Evolutionary conservation across 2,888 invertebrate genomes (phyloP), one percentile per base, ranked within the genome.

Genomic region (Polydrusus tereticollis): DNA sequence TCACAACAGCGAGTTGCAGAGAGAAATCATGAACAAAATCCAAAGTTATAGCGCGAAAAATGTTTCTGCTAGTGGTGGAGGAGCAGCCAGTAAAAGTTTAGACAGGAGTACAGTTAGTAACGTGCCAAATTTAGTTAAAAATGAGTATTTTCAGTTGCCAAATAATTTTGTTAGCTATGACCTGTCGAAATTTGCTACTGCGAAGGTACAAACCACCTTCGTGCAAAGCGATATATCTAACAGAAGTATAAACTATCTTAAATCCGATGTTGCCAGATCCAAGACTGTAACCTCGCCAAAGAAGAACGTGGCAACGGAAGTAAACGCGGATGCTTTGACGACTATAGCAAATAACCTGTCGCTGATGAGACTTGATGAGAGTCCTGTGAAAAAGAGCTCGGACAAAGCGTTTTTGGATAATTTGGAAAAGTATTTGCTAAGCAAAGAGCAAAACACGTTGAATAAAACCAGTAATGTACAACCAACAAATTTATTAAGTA

Each of bases 391-490:
- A n/a, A 74, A 76, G 10, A 66, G 65, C 14, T 60, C 73, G 12
- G 76, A 81, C 79, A 86, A 88, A 7, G 87, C 87, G 14, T 91
- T 92, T 75, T 86, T 91, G 38, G 89, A 88, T 0, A 91, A 92
- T 79, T 82, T 92, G 58, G 92, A 92, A 81, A 91, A 90, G 77
- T 89, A 88, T 77, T 84, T 92, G 12, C 69, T 80, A 38, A 76
- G 76, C 5, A 81, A 80, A 69, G 78, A 76, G 23, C 77, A 72
- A 52, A 76, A 68, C 18, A 62, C 63, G 38, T 6, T 18, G 16
- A 64, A n/a, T 23, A 64, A 77, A 79, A n/a, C 86, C 88, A 67
- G 88, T 88, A 14, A 77, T 84, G 14, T 33, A n/a, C 50, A 64
- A 52, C 1, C 52, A 12, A 7, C 52, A 38, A 26, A 18, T 33